phyloP scores from a whole-genome alignment of 2,797 vertebrate genomes.

The Ctenosaura bakeri region DNA sequence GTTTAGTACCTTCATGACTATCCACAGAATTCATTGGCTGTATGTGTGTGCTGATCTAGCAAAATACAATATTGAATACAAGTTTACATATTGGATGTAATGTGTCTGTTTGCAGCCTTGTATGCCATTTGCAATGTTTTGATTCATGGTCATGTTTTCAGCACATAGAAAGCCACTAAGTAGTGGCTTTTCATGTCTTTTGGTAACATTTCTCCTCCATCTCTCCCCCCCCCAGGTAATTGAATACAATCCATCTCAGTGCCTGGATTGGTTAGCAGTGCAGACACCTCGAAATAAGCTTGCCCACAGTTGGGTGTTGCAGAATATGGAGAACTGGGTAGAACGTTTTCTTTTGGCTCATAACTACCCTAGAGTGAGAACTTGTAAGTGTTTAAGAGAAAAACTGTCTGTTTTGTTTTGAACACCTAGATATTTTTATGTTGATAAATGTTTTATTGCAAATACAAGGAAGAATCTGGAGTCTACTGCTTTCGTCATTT shows the following conservation, averaged over 20 bases:
- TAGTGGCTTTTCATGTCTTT: not conserved
- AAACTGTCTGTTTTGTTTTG: not conserved
- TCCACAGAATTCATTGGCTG: too few species aligned
- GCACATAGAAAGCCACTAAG: not conserved
- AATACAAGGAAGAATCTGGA: not conserved
- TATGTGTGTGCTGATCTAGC: too few species aligned
- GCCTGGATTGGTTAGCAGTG: slow-evolving; percentile 97
- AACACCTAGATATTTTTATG: not conserved
- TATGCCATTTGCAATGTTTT: not conserved
- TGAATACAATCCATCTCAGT: slow-evolving; percentile 98
- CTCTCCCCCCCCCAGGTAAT: slow-evolving; percentile 86
- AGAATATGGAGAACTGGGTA: slow-evolving; percentile 99
- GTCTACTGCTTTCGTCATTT: not conserved
- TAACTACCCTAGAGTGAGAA: slow-evolving; percentile 97
- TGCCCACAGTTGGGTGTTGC: slow-evolving; percentile 98
- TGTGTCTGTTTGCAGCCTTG: not conserved
- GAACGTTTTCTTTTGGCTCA: slow-evolving; percentile 97
- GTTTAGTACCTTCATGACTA: too few species aligned
- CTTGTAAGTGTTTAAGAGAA: slow-evolving; percentile 86
- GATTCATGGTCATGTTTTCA: not conserved
- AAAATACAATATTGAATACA: not conserved
- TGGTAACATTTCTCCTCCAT: slow-evolving; percentile 8
- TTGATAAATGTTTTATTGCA: not conserved
- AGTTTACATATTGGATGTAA: not conserved
- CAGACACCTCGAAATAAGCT: slow-evolving; percentile 98